Percentiles rank a stretch among this genome's conserved stretches.
Evolutionary conservation across 2,797 vertebrate species (phyloP).

Genomic region (Liasis olivaceus): DNA sequence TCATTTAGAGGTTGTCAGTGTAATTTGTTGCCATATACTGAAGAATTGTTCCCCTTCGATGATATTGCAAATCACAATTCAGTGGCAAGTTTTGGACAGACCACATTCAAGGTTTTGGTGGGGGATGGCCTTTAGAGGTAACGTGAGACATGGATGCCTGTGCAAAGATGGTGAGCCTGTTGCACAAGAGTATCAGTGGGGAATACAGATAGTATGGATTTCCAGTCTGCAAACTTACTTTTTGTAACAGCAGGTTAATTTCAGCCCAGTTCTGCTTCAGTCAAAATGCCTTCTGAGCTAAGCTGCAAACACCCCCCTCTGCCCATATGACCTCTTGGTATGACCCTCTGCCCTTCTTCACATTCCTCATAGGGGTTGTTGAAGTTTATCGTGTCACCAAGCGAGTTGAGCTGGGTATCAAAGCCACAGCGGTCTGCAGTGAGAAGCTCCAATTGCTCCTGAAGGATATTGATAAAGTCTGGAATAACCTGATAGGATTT

Average conservation of each 20-base stretch:
- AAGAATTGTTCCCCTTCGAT: no score
- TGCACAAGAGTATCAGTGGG: neutral
- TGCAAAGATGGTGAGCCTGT: neutral
- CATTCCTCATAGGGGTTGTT: conserved; percentile 83
- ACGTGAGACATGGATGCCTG: neutral
- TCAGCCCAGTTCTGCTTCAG: neutral
- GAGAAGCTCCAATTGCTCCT: conserved; percentile 94
- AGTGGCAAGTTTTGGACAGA: no score
- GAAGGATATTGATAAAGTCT: conserved; percentile 94
- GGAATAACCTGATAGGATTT: conserved; percentile 98
- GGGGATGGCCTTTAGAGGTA: neutral
- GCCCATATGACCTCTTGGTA: neutral
- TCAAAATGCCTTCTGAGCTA: neutral
- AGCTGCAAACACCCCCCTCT: neutral
- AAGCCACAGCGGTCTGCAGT: conserved; percentile 94
- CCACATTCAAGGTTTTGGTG: no score
- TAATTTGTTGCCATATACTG: no score
- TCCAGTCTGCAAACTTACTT: neutral
- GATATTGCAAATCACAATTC: no score
- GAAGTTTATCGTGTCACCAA: conserved; percentile 95
- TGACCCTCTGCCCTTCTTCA: neutral
- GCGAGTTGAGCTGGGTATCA: conserved; percentile 95
- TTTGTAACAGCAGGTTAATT: neutral
- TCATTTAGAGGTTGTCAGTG: no score
- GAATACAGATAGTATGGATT: neutral